phyloP scores from a whole-genome alignment of 2,888 invertebrate species.

The Drosophila ezoana region DNA sequence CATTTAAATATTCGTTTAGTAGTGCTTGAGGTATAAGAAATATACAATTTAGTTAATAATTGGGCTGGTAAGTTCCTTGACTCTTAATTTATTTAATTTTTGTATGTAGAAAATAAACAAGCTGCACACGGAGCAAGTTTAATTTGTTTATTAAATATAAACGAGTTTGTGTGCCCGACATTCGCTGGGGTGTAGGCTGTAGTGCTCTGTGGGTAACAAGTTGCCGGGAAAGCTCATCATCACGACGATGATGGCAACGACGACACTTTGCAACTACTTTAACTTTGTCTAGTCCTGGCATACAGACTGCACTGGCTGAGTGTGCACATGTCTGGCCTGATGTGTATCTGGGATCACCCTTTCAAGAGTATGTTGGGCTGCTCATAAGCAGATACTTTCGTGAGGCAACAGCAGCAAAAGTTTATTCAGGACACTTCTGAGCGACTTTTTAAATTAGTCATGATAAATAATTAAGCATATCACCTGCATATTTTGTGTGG shows the following conservation, averaged over 20 bases:
- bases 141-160: constrained; percentile 80
- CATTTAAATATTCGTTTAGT: too few species aligned
- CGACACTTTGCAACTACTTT: constrained; percentile 74
- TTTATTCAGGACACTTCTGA: constrained; percentile 35
- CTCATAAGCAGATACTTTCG: constrained; percentile 45
- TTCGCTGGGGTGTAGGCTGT: neutral
- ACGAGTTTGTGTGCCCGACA: constrained; percentile 57
- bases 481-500: constrained; percentile 44
- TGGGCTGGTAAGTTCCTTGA: neutral
- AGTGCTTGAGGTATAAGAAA: too few species aligned
- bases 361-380: constrained; percentile 45
- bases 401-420: constrained; percentile 36
- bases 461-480: constrained; percentile 74
- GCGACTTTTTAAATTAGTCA: constrained; percentile 74
- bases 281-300: constrained; percentile 58
- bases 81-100: constrained; percentile 3
- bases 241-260: constrained; percentile 31
- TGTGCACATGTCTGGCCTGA: constrained; percentile 23
- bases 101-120: constrained; percentile 12
- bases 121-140: constrained; percentile 63
- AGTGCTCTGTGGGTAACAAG: constrained; percentile 24
- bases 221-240: constrained; percentile 42
- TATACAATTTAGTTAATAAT: neutral
- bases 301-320: neutral
- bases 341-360: constrained; percentile 36